phyloP scores from a whole-genome alignment of 2,888 invertebrate species.

The Xestobium rufovillosum region DNA sequence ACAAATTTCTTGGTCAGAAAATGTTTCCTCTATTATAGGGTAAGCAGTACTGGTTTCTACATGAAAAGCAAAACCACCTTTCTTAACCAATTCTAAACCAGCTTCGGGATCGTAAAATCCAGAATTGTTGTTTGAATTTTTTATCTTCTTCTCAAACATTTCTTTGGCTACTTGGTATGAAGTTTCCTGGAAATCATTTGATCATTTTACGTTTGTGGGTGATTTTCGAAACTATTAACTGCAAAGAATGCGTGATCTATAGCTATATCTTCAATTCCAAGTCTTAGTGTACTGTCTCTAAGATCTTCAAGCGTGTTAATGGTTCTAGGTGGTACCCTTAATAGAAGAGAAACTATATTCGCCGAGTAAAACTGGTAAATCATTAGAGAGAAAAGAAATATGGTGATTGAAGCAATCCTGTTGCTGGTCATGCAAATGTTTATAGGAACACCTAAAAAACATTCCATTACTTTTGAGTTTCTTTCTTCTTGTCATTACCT shows the following conservation, averaged over 20 bases:
- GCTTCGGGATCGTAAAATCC: constrained; percentile 48
- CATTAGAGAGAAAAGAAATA: constrained; percentile 49
- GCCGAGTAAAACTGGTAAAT: constrained; percentile 66
- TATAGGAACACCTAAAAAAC: constrained; percentile 4
- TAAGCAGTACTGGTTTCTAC: constrained; percentile 61
- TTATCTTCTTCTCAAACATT: constrained; percentile 54
- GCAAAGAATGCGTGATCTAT: constrained; percentile 58
- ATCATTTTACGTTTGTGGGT: constrained; percentile 11
- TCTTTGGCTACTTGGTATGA: constrained; percentile 54
- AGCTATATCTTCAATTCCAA: constrained; percentile 56
- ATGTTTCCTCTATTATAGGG: constrained; percentile 57
- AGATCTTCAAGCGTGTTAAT: constrained; percentile 54
- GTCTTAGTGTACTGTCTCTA: constrained; percentile 50
- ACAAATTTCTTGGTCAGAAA: constrained; percentile 59
- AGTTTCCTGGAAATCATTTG: constrained; percentile 47
- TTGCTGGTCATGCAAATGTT: constrained; percentile 21
- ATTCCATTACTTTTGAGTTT: constrained; percentile 3
- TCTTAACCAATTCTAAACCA: constrained; percentile 53
- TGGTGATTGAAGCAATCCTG: constrained; percentile 31
- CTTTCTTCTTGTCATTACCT: constrained; percentile 28
- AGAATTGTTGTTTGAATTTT: constrained; percentile 26
- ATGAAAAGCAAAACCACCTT: constrained; percentile 63
- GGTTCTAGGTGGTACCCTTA: constrained; percentile 54
- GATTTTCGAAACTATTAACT: constrained; percentile 42
- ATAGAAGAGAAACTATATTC: constrained; percentile 57